Percentiles rank a stretch among this genome's conserved stretches.
Conservation (phyloP, 1,140 invertebrate genomes). For the Ylistrum balloti region DNA sequence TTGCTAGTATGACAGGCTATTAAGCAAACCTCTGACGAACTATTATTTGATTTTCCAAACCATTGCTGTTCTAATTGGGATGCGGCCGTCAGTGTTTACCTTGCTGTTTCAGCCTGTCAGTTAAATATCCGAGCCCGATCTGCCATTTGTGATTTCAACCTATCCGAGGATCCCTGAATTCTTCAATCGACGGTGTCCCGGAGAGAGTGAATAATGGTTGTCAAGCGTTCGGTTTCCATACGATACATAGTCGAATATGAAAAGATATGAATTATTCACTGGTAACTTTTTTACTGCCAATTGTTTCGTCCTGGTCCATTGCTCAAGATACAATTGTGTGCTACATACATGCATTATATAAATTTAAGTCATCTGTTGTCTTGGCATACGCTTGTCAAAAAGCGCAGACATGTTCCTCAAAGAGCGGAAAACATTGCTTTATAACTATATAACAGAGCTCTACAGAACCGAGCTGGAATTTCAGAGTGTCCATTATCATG, state of each 20-base stretch:
- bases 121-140: background rate
- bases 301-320: background rate
- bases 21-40: background rate
- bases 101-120: slow-evolving; percentile 20
- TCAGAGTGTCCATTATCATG: background rate
- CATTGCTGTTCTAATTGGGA: background rate
- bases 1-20: background rate
- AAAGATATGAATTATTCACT: background rate
- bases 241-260: slow-evolving; percentile 30
- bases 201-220: background rate
- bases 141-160: background rate
- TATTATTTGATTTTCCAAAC: background rate
- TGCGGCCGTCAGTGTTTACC: background rate
- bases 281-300: background rate
- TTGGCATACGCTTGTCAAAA: background rate
- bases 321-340: background rate
- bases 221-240: background rate
- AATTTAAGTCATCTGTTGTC: background rate
- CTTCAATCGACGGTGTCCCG: background rate
- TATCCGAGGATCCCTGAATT: background rate
- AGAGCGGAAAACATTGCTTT: background rate
- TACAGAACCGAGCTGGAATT: too few species aligned
- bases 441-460: background rate
- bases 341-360: background rate
- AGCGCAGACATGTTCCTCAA: background rate